Conservation (phyloP, 2,797 vertebrate species). For the Craterocephalus amniculus region DNA sequence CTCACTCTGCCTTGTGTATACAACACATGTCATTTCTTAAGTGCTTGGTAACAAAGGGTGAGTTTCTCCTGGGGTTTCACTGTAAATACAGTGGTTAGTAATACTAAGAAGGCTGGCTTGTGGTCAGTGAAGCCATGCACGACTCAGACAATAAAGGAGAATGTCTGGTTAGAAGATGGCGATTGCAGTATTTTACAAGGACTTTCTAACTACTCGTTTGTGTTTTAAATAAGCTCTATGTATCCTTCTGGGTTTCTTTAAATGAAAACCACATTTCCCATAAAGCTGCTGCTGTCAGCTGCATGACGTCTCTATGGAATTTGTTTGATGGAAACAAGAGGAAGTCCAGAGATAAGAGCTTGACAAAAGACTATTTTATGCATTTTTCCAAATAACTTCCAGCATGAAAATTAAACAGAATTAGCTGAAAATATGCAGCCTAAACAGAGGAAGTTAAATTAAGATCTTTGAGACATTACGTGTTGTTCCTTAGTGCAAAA, state of each 20-base stretch:
- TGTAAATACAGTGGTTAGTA: conserved; percentile 76
- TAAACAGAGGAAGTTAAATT: conserved; percentile 17
- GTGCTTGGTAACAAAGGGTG: conserved; percentile 77
- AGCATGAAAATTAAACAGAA: not conserved
- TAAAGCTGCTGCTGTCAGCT: conserved; percentile 8
- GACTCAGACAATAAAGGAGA: conserved; percentile 25
- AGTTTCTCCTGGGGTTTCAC: conserved; percentile 65
- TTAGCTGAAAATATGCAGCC: not conserved
- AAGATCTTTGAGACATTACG: not conserved
- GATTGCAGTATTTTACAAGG: not conserved
- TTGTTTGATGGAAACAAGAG: conserved; percentile 6
- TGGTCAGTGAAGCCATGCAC: conserved; percentile 41
- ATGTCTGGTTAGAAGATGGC: not conserved
- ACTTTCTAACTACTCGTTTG: conserved; percentile 5
- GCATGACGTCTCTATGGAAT: not conserved
- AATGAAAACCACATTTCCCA: conserved; percentile 32
- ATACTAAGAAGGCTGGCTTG: conserved; percentile 50
- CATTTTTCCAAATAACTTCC: conserved; percentile 1
- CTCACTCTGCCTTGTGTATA: conserved; percentile 59
- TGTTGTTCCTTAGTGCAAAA: conserved; percentile 9
- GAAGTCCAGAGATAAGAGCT: not conserved
- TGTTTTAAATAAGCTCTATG: conserved; percentile 27
- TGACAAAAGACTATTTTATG: not conserved
- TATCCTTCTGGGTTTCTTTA: conserved; percentile 11
- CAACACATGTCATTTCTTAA: conserved; percentile 65